Evolutionary conservation across 1,140 invertebrate genomes (phyloP).

Genomic region (Papilio aristodemus): DNA sequence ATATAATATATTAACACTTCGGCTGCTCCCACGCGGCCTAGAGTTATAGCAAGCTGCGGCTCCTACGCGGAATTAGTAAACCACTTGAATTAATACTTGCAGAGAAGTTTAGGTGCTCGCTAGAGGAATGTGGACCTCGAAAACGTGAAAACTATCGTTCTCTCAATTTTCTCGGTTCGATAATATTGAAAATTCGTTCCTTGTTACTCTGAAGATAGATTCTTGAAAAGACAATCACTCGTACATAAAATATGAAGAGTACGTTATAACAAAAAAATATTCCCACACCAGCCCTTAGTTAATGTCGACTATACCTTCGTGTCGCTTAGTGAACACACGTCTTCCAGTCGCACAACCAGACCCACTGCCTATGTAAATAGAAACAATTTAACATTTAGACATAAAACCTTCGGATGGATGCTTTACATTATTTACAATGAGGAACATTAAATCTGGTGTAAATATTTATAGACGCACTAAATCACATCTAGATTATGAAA

Average conservation of each 20-base stretch:
- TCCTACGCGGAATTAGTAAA: slow-evolving; percentile 29
- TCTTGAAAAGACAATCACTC: slow-evolving; percentile 17
- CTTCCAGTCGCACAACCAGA: slow-evolving; percentile 44
- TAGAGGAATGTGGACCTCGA: slow-evolving; percentile 29
- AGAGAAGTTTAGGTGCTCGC: slow-evolving; percentile 32
- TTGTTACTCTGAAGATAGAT: slow-evolving; percentile 2
- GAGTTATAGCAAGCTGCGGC: slow-evolving; percentile 14
- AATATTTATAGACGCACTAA: slow-evolving; percentile 38
- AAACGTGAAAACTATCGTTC: slow-evolving; percentile 23
- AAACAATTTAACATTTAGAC: slow-evolving; percentile 44
- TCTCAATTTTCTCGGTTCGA: slow-evolving; percentile 32
- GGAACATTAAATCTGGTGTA: slow-evolving; percentile 43
- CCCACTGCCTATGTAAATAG: slow-evolving; percentile 60
- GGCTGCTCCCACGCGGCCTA: neutral
- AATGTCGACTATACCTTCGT: slow-evolving; percentile 63
- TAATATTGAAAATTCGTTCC: neutral
- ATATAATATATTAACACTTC: slow-evolving; percentile 31
- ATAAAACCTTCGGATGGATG: slow-evolving; percentile 44
- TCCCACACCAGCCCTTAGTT: slow-evolving; percentile 45
- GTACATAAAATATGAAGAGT: slow-evolving; percentile 21
- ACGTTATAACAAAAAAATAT: slow-evolving; percentile 35
- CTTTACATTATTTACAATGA: slow-evolving; percentile 72
- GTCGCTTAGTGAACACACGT: slow-evolving; percentile 60
- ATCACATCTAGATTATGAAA: slow-evolving; percentile 23
- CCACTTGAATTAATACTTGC: slow-evolving; percentile 27